Evolutionary conservation across 2,113 vertebrate genomes (phyloP).

Genomic region (Brachypodius melanocephalos): DNA sequence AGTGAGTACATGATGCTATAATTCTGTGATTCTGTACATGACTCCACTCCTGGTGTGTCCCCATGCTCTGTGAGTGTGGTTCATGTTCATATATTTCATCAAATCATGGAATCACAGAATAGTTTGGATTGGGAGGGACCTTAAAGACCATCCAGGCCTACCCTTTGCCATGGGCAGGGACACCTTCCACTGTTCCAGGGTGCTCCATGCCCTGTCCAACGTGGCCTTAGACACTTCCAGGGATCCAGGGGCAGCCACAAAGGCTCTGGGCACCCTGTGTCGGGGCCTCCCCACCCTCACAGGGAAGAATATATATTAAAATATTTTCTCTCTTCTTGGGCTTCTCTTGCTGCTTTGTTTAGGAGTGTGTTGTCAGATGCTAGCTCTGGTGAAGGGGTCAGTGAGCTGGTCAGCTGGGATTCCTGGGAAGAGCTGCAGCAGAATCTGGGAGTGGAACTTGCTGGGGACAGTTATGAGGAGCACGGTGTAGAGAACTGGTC

Average conservation of each 20-base stretch:
- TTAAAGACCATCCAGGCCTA: rapidly evolving
- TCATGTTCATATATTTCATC: not conserved
- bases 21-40: not conserved
- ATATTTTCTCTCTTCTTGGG: not conserved
- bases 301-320: not conserved
- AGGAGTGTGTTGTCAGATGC: not conserved
- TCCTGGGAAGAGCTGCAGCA: not conserved
- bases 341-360: not conserved
- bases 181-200: rapidly evolving
- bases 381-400: not conserved
- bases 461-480: not conserved
- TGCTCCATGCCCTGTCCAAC: rapidly evolving
- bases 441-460: not conserved
- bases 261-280: not conserved
- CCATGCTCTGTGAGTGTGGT: not conserved
- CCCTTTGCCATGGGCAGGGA: not conserved
- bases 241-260: not conserved
- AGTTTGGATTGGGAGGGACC: not conserved
- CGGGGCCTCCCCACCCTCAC: rapidly evolving
- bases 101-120: not conserved
- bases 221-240: rapidly evolving
- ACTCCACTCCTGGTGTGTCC: not conserved
- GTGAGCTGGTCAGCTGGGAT: not conserved
- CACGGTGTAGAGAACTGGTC: not conserved
- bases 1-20: not conserved